These are phyloP conservation scores for Leucophenga montana DNA, from an alignment of 2,888 invertebrate genomes.

Conservation along the genomic window DNA sequence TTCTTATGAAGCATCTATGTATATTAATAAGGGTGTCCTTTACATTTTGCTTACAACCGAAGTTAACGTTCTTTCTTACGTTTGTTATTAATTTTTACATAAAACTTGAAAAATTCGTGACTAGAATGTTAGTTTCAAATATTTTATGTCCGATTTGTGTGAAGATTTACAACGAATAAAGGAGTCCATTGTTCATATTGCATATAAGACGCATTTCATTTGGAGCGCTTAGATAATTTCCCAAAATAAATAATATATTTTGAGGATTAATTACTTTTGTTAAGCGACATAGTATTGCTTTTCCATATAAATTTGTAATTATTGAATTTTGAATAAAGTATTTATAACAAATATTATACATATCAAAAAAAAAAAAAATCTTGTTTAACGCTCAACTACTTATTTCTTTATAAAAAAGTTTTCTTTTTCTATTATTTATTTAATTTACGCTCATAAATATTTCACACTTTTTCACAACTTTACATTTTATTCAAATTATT, in stretches of 20 bases:
- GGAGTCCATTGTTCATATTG: not conserved
- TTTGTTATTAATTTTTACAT: too few relatives aligned
- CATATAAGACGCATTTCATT: not conserved
- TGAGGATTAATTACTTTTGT: not conserved
- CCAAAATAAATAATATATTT: not conserved
- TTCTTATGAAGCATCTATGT: too few relatives aligned
- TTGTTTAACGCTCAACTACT: too few relatives aligned
- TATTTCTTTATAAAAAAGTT: not conserved
- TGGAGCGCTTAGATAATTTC: not conserved
- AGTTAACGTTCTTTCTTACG: too few relatives aligned
- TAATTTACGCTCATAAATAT: not conserved
- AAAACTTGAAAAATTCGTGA: conserved; percentile 5
- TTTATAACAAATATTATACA: not conserved
- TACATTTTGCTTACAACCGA: too few relatives aligned
- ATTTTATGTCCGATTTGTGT: too few relatives aligned
- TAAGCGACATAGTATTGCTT: not conserved
- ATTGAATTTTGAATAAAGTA: not conserved
- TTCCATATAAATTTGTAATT: conserved; percentile 5
- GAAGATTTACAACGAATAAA: not conserved
- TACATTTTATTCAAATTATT: too few relatives aligned
- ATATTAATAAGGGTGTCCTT: too few relatives aligned
- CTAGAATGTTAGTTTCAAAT: not conserved
- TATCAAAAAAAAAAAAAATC: not conserved
- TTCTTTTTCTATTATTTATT: conserved; percentile 1
- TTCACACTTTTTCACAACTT: too few relatives aligned